Percentiles rank a stretch among this genome's conserved stretches.
Evolutionary conservation across 1,140 invertebrate species (phyloP).

Genomic region (Lucilia cuprina): DNA sequence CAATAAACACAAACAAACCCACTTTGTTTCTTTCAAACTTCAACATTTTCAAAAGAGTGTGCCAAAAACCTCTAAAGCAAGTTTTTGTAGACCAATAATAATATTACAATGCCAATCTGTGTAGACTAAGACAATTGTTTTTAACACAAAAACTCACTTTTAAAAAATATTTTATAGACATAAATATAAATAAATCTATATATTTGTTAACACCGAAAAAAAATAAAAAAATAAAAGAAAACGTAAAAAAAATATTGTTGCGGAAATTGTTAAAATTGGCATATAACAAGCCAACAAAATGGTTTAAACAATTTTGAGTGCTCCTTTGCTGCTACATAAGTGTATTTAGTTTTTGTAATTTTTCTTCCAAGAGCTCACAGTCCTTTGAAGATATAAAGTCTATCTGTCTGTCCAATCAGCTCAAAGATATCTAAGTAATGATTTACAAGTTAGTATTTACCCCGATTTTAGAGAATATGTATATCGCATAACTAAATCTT

Average conservation of each 20-base stretch:
- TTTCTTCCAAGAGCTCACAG: no score
- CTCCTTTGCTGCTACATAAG: no score
- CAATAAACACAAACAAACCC: no score
- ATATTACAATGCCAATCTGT: neutral
- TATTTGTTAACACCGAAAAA: neutral
- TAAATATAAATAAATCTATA: neutral
- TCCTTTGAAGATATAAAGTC: no score
- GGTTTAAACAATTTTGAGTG: neutral
- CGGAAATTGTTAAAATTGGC: constrained; percentile 31
- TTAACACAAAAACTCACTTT: constrained; percentile 18
- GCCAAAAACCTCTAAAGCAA: neutral
- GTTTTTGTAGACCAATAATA: neutral
- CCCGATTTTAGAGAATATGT: no score
- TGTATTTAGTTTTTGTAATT: no score
- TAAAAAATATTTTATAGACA: neutral
- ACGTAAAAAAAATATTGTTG: constrained; percentile 11
- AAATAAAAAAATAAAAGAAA: neutral
- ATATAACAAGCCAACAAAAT: constrained; percentile 4
- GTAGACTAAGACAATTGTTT: constrained; percentile 6
- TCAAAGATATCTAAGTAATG: no score
- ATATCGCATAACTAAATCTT: no score
- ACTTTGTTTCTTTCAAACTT: neutral
- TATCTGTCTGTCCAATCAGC: no score
- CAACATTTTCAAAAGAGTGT: neutral
- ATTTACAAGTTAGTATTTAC: no score